These are phyloP conservation scores for Helostoma temminkii DNA, from an alignment of 2,797 vertebrate species.

Conservation along the genomic window DNA sequence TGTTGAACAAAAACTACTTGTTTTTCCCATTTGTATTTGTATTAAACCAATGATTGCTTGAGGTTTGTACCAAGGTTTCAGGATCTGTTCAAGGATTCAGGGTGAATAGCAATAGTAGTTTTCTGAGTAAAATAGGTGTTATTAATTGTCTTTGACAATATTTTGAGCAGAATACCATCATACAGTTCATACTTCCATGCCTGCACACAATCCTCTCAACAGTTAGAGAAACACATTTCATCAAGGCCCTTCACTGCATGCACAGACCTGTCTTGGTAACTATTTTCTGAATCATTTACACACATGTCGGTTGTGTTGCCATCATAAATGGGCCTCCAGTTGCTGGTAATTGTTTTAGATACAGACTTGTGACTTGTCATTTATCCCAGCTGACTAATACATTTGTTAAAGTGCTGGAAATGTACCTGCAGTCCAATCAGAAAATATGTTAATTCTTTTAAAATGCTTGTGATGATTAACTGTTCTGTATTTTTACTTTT, in stretches of 20 bases:
- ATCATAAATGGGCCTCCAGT: conserved; percentile 5
- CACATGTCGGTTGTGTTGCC: conserved; percentile 15
- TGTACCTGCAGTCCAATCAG: conserved; percentile 1
- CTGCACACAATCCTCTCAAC: neutral
- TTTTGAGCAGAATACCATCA: too few species aligned
- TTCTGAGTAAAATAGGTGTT: too few species aligned
- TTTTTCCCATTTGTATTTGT: neutral
- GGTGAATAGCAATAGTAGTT: too few species aligned
- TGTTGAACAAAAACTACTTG: too few species aligned
- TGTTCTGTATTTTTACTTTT: conserved; percentile 27
- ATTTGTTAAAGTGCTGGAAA: conserved; percentile 27
- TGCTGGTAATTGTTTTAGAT: conserved; percentile 11
- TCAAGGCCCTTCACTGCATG: conserved; percentile 83
- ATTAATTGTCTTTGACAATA: too few species aligned
- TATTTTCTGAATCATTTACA: conserved; percentile 13
- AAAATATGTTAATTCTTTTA: conserved; percentile 29
- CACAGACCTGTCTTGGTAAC: conserved; percentile 68
- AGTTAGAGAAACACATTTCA: conserved; percentile 29
- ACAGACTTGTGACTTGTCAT: conserved; percentile 12
- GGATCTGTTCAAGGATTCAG: neutral
- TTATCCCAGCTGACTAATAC: conserved; percentile 12
- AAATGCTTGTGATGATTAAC: conserved; percentile 48
- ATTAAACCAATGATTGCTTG: neutral
- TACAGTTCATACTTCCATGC: neutral
- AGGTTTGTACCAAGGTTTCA: neutral